Evolutionary conservation across 2,113 vertebrate genomes (phyloP).

Genomic region (Helogale parvula): DNA sequence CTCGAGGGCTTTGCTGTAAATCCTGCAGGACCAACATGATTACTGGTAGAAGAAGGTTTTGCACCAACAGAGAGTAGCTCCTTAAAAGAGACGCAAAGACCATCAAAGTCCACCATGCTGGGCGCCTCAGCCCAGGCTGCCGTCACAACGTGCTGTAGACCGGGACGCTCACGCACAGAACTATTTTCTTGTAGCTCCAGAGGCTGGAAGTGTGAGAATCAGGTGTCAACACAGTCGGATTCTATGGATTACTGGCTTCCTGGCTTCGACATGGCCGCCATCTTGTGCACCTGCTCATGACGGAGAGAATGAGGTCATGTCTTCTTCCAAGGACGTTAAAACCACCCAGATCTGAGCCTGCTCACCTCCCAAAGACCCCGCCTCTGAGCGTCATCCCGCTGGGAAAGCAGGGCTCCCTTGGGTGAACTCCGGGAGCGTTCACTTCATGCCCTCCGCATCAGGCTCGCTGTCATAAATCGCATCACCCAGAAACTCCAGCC

Average conservation of each 20-base stretch:
- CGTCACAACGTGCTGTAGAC: neutral
- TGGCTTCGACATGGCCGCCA: neutral
- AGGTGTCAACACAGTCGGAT: neutral
- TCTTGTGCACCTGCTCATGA: neutral
- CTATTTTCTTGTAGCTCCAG: neutral
- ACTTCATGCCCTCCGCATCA: fast-evolving
- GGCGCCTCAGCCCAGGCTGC: neutral
- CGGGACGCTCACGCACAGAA: neutral
- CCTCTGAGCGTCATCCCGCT: no score
- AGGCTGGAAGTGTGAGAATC: neutral
- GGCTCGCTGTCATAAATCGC: neutral
- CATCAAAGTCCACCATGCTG: no score
- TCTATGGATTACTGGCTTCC: neutral
- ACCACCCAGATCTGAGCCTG: neutral
- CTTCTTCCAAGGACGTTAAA: neutral
- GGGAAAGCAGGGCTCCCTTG: fast-evolving
- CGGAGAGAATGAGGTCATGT: neutral
- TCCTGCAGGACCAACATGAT: fast-evolving
- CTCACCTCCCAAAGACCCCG: neutral
- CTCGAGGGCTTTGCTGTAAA: no score
- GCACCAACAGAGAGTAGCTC: neutral
- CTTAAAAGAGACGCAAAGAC: no score
- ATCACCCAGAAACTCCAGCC: neutral
- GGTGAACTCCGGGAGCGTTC: fast-evolving
- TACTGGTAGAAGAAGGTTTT: neutral